Evolutionary conservation across 2,888 invertebrate genomes (phyloP).

Genomic region (Plebejus anna): DNA sequence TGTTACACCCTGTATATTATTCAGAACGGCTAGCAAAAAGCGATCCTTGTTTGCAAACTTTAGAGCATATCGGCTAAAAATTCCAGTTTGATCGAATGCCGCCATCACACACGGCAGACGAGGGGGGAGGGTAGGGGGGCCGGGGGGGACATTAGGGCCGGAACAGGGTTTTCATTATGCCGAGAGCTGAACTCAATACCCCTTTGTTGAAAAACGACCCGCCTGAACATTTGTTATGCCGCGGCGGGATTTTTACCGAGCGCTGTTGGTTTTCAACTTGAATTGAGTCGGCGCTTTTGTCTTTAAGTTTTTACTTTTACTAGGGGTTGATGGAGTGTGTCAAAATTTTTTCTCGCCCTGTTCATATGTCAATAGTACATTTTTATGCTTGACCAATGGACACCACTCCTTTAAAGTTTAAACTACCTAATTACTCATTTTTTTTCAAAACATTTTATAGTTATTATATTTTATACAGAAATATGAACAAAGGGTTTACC

Average conservation of each 20-base stretch:
- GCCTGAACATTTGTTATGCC: constrained; percentile 26
- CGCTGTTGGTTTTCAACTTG: constrained; percentile 12
- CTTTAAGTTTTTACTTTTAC: background rate
- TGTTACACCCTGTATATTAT: no score
- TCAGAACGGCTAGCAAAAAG: background rate
- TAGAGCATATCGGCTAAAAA: constrained; percentile 6
- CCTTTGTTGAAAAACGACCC: constrained; percentile 30
- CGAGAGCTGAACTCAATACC: constrained; percentile 32
- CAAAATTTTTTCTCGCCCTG: background rate
- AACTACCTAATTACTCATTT: no score
- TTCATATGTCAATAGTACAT: background rate
- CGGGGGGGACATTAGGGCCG: constrained; percentile 32
- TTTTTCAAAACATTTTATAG: no score
- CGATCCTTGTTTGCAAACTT: constrained; percentile 2
- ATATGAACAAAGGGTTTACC: no score
- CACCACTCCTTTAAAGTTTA: no score
- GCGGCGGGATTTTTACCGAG: background rate
- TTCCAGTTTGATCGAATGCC: constrained; percentile 19
- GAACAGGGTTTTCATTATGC: constrained; percentile 33
- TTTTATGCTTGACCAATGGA: no score
- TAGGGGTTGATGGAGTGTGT: background rate
- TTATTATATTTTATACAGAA: no score
- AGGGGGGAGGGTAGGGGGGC: constrained; percentile 4
- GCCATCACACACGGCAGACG: constrained; percentile 1
- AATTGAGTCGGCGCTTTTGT: constrained; percentile 11